Evolutionary conservation across 2,888 invertebrate genomes (phyloP), one percentile per base, ranked within the genome.

Genomic region (Lepidocyrtoides sp.): DNA sequence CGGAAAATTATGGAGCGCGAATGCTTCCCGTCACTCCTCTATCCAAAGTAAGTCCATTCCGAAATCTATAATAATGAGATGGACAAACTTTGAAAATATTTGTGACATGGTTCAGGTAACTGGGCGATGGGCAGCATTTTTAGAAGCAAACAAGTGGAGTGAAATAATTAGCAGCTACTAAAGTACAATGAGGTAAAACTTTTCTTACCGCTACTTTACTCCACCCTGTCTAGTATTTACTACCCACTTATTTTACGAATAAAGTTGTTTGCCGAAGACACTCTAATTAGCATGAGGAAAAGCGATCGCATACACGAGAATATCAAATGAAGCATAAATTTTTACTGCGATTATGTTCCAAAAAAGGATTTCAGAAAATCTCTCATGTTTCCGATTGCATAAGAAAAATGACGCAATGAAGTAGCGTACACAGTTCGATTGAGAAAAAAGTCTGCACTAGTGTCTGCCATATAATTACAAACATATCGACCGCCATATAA

Each of bases 341-440:
- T 77, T 77, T 77, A 77, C 29, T 48, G 29, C 77, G 32, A 51
- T 51, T 77, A 48, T 32, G 20, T 23, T 75, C 75, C 77, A 12
- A 51, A 77, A 77, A 77, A 77, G 77, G 77, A 51, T 23, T 75
- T 32, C 5, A 10, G n/a, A 66, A 36, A 36, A 32, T n/a, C 29
- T 77, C 51, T 77, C 77, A 54, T n/a, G 51, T 51, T 77, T 54
- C 77, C 77, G 48, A 48, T 41, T 72, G 72, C 72, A 72, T 41
- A 72, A 72, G 20, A 20, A 36, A 36, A 14, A 20, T 41, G 72
- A 41, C 41, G 72, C 41, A 66, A 66, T 66, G 32, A 66, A 66
- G 26, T 63, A 12, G 3, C 3, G 48, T 10, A 20, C 12, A 23
- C 3, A 60, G 60, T 60, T 23, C 8, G 23, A 17, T n/a, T 10